Conservation (phyloP, 1,140 invertebrate species). For the Phymorhynchus buccinoides region DNA sequence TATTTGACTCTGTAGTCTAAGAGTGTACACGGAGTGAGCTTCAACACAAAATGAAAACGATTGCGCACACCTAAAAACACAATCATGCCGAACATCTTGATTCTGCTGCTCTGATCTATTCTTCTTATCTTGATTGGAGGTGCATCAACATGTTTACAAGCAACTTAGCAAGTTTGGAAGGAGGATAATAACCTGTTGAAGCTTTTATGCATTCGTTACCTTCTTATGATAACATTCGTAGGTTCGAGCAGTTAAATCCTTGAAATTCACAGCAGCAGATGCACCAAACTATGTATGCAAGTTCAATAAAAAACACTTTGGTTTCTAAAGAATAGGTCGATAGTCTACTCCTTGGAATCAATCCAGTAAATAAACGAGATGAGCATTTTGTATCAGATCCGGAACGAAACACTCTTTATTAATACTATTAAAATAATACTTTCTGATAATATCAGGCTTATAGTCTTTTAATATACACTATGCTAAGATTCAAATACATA, state of each 20-base stretch:
- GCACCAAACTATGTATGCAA: not conserved
- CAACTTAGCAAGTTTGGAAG: not conserved
- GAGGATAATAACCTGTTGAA: not conserved
- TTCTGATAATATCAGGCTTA: not conserved
- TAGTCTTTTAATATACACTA: not conserved
- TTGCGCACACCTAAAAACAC: too few species aligned
- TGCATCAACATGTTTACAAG: conserved; percentile 6
- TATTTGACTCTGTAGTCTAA: too few species aligned
- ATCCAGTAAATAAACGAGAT: conserved; percentile 32
- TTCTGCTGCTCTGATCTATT: not conserved
- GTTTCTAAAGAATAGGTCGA: conserved; percentile 10
- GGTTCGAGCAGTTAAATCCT: not conserved
- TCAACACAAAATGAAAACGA: too few species aligned
- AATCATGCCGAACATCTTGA: too few species aligned
- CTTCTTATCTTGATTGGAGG: not conserved
- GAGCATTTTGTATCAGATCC: not conserved
- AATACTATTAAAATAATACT: not conserved
- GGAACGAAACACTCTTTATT: not conserved
- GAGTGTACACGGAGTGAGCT: too few species aligned
- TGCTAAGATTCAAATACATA: not conserved
- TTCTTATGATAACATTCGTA: not conserved
- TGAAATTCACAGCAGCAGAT: not conserved
- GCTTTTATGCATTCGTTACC: not conserved
- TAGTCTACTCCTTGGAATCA: conserved; percentile 28
- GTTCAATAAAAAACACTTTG: not conserved